Conservation (phyloP, 2,888 invertebrate genomes). For the Chalcis sispes region DNA sequence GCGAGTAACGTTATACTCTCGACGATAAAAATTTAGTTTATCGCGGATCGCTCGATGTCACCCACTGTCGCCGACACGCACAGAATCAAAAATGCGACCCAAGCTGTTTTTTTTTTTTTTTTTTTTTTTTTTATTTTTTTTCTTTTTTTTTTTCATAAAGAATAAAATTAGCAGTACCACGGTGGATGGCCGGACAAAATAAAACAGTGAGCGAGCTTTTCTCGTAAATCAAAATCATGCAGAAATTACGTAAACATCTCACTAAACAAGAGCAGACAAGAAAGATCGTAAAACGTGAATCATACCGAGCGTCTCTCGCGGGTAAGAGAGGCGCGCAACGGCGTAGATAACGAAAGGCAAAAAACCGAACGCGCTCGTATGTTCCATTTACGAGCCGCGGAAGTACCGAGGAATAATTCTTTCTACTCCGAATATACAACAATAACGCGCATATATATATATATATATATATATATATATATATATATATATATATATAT, state of each 20-base stretch:
- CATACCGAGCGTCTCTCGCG: slow-evolving; percentile 11
- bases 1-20: slow-evolving; percentile 18
- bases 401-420: slow-evolving; percentile 39
- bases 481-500: too few species aligned
- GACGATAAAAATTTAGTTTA: slow-evolving; percentile 20
- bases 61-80: background rate
- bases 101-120: too few species aligned
- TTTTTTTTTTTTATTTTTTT: too few species aligned
- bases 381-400: slow-evolving; percentile 40
- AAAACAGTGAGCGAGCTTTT: slow-evolving; percentile 23
- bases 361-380: background rate
- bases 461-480: too few species aligned
- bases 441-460: slow-evolving; percentile 12
- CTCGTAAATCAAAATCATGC: slow-evolving; percentile 42
- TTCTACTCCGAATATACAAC: slow-evolving; percentile 28
- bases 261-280: slow-evolving; percentile 47
- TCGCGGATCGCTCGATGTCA: slow-evolving; percentile 18
- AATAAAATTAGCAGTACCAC: background rate
- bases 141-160: too few species aligned
- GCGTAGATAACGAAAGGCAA: background rate
- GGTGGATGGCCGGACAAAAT: slow-evolving; percentile 8
- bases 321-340: too few species aligned
- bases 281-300: slow-evolving; percentile 45
- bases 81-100: background rate
- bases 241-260: slow-evolving; percentile 50